Conservation (phyloP, 2,113 vertebrate species). For the Chionis minor region DNA sequence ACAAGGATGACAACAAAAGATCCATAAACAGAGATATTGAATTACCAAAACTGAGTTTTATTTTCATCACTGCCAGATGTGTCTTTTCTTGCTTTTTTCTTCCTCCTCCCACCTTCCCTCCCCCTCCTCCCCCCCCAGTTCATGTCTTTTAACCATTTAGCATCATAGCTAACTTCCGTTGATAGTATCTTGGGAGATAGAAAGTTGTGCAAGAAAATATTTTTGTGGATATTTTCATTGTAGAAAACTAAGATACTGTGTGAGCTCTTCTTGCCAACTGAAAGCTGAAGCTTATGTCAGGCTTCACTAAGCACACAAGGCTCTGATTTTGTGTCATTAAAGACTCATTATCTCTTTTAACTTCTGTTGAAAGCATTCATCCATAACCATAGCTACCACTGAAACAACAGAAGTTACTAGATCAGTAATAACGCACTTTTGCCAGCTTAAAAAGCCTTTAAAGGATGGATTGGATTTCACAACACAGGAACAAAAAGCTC, state of each 20-base stretch:
- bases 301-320: conserved; percentile 73
- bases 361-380: conserved; percentile 78
- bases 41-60: background rate
- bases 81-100: background rate
- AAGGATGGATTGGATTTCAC: conserved; percentile 64
- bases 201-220: conserved; percentile 10
- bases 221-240: conserved; percentile 53
- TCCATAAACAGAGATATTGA: background rate
- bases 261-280: conserved; percentile 18
- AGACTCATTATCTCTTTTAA: conserved; percentile 80
- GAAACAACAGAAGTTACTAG: conserved; percentile 70
- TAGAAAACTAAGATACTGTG: conserved; percentile 9
- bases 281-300: conserved; percentile 69
- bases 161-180: background rate
- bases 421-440: conserved; percentile 59
- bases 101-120: too few species aligned
- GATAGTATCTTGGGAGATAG: background rate
- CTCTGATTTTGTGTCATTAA: conserved; percentile 76
- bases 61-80: background rate
- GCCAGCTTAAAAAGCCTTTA: conserved; percentile 66
- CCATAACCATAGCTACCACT: conserved; percentile 69
- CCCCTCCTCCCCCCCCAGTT: fast-evolving
- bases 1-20: background rate
- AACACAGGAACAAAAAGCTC: conserved; percentile 53
- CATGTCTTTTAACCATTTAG: background rate